phyloP scores from a whole-genome alignment of 2,113 vertebrate species.

The Oryzias woworae region DNA sequence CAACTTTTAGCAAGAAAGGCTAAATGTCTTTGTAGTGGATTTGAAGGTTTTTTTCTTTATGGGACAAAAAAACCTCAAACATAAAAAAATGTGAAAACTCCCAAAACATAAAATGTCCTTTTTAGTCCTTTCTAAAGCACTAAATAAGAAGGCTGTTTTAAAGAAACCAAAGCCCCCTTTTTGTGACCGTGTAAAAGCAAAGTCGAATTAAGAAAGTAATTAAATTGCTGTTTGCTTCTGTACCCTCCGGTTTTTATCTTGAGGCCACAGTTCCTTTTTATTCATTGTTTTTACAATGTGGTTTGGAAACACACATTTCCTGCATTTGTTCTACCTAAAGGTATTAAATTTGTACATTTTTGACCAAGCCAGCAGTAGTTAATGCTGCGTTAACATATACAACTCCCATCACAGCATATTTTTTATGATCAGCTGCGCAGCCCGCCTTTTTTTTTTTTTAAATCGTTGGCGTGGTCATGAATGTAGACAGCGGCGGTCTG shows the following conservation, averaged over 20 bases:
- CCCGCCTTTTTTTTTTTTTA: too few relatives aligned
- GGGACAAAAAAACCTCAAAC: not conserved
- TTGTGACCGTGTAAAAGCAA: not conserved
- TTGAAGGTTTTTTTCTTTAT: not conserved
- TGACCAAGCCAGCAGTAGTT: too few relatives aligned
- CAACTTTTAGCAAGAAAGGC: too few relatives aligned
- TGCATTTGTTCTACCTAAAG: not conserved
- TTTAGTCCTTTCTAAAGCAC: slow-evolving; percentile 5
- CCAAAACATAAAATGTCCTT: not conserved
- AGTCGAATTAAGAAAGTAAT: slow-evolving; percentile 4
- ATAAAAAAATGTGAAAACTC: not conserved
- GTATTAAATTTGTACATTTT: too few relatives aligned
- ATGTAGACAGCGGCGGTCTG: too few relatives aligned
- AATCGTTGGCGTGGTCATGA: too few relatives aligned
- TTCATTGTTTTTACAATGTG: not conserved
- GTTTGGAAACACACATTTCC: not conserved
- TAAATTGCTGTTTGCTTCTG: not conserved
- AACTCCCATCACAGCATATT: too few relatives aligned
- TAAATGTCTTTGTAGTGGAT: not conserved
- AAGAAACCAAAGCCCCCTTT: not conserved
- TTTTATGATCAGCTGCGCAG: too few relatives aligned
- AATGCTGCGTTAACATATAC: too few relatives aligned
- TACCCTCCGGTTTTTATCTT: slow-evolving; percentile 12
- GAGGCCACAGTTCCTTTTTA: slow-evolving; percentile 17
- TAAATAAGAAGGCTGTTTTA: not conserved